Conservation (phyloP, 2,797 vertebrate species). For the Fundulus diaphanus region DNA sequence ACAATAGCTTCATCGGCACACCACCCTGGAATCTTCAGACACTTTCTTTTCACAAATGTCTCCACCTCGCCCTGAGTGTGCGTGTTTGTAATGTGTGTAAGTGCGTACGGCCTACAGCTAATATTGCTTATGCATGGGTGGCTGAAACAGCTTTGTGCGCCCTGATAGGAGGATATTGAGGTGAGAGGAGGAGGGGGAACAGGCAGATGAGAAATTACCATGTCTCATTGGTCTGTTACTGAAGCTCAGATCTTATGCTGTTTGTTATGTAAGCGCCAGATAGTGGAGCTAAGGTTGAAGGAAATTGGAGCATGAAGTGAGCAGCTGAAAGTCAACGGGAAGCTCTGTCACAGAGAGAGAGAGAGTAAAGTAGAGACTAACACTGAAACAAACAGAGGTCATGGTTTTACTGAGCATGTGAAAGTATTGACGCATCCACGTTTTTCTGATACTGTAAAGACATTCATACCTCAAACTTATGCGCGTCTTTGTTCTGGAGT, state of each 20-base stretch:
- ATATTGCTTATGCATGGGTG: constrained; percentile 63
- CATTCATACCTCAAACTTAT: background rate
- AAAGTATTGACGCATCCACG: background rate
- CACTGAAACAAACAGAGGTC: constrained; percentile 13
- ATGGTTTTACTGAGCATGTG: background rate
- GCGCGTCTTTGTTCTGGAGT: background rate
- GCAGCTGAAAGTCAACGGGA: constrained; percentile 67
- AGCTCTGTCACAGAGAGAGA: constrained; percentile 19
- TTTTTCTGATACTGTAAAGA: background rate
- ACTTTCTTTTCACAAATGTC: constrained; percentile 44
- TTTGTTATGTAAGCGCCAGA: constrained; percentile 59
- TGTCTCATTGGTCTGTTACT: constrained; percentile 53
- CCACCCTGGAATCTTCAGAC: constrained; percentile 29
- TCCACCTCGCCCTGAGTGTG: constrained; percentile 28
- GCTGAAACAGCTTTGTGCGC: constrained; percentile 51
- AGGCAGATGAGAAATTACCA: constrained; percentile 42
- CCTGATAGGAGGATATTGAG: constrained; percentile 61
- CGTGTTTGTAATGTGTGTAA: constrained; percentile 33
- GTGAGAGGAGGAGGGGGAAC: constrained; percentile 45
- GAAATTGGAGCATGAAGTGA: constrained; percentile 72
- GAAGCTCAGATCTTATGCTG: constrained; percentile 53
- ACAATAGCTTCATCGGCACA: background rate
- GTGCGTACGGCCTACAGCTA: constrained; percentile 46
- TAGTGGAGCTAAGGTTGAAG: constrained; percentile 59
- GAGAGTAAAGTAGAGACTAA: background rate